These are phyloP conservation scores for Campylomormyrus tamandua DNA, from an alignment of 2,113 vertebrate species.

Conservation along the genomic window DNA sequence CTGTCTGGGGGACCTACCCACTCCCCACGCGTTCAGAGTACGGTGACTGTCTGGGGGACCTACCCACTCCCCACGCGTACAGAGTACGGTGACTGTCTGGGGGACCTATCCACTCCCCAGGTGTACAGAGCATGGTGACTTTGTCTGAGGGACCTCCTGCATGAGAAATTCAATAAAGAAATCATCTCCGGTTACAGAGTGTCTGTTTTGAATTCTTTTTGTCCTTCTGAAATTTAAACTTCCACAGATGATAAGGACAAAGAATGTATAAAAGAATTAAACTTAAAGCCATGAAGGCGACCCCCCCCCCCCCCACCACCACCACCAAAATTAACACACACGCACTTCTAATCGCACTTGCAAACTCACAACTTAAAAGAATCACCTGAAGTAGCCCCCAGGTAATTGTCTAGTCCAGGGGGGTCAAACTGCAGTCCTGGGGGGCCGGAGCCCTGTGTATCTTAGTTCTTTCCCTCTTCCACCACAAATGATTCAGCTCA, in stretches of 20 bases:
- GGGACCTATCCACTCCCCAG: background rate
- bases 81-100: background rate
- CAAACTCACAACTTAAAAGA: background rate
- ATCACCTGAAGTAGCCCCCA: background rate
- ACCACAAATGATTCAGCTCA: too few species aligned
- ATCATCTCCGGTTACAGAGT: background rate
- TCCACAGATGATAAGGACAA: background rate
- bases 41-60: too few species aligned
- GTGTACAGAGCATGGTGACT: background rate
- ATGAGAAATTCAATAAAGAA: background rate
- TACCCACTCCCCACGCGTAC: background rate
- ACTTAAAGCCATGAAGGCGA: background rate
- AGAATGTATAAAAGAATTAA: background rate
- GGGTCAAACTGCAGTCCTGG: too few species aligned
- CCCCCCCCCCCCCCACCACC: too few species aligned
- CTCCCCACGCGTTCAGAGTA: background rate
- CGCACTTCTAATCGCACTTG: background rate
- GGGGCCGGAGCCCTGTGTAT: too few species aligned
- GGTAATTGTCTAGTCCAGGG: background rate
- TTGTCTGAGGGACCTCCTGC: background rate
- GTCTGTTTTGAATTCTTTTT: background rate
- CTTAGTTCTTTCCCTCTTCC: too few species aligned
- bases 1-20: too few species aligned
- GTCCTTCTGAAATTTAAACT: background rate
- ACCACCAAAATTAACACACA: background rate